Percentiles rank a stretch among this genome's conserved stretches.
Conservation (phyloP, 2,888 invertebrate species). For the Tillus elongatus region DNA sequence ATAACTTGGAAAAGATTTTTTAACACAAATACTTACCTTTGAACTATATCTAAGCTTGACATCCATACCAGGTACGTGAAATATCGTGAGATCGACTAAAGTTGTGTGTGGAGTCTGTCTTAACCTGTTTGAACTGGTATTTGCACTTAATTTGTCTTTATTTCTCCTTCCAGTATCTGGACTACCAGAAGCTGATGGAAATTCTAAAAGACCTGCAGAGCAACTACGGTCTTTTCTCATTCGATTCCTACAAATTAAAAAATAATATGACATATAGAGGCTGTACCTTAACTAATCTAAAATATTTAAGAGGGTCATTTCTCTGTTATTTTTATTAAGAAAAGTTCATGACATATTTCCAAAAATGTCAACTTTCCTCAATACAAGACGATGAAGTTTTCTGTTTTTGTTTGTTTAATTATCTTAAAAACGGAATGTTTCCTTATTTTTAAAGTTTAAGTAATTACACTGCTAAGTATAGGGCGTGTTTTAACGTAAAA, state of each 20-base stretch:
- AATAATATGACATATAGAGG: no score
- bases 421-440: no score
- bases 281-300: no score
- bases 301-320: no score
- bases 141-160: conserved; percentile 36
- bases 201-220: conserved; percentile 38
- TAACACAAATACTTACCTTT: conserved; percentile 28
- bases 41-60: conserved; percentile 48
- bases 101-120: conserved; percentile 38
- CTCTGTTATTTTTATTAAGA: no score
- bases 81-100: conserved; percentile 71
- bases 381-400: no score
- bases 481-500: no score
- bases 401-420: no score
- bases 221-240: conserved; percentile 62
- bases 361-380: no score
- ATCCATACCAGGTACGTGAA: conserved; percentile 84
- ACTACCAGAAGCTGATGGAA: conserved; percentile 33
- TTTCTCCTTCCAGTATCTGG: conserved; percentile 39
- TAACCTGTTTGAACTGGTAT: conserved; percentile 34
- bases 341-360: no score
- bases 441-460: no score
- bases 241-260: conserved; percentile 40
- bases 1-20: neutral
- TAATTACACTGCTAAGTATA: no score